A percentile compares a stretch with the other conserved stretches of the same genome.
Conservation (phyloP, 2,797 vertebrate genomes). For the Pseudomugil tenellus region DNA sequence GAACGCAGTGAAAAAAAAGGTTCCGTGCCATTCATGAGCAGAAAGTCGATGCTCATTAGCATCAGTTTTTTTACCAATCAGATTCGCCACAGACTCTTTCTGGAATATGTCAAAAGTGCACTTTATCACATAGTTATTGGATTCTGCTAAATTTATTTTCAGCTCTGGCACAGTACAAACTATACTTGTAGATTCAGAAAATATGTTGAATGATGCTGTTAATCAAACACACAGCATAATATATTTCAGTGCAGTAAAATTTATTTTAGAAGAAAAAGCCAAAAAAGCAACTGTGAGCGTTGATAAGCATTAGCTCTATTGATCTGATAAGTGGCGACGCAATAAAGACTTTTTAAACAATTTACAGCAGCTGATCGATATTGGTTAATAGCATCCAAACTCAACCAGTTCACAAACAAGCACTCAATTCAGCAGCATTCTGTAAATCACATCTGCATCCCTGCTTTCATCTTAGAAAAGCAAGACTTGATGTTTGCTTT, state of each 20-base stretch:
- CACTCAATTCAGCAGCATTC: slow-evolving; percentile 26
- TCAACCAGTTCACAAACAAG: slow-evolving; percentile 19
- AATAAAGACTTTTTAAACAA: slow-evolving; percentile 34
- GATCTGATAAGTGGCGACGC: slow-evolving; percentile 33
- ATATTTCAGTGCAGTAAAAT: slow-evolving; percentile 4
- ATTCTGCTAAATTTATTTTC: slow-evolving; percentile 1
- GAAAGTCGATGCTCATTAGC: slow-evolving; percentile 12
- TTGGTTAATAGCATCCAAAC: slow-evolving; percentile 22
- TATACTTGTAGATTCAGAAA: not conserved
- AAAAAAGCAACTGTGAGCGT: slow-evolving; percentile 1
- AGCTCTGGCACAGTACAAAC: slow-evolving; percentile 9
- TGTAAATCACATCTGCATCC: slow-evolving; percentile 21
- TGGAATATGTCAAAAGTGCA: slow-evolving; percentile 18
- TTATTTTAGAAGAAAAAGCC: not conserved
- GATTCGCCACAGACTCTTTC: slow-evolving; percentile 14
- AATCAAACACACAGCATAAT: not conserved
- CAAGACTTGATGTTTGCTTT: slow-evolving; percentile 29
- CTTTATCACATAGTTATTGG: slow-evolving; percentile 5
- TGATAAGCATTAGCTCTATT: slow-evolving; percentile 24
- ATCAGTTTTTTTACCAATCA: slow-evolving; percentile 6
- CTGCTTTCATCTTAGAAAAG: slow-evolving; percentile 39
- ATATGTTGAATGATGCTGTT: not conserved
- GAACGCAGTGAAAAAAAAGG: too few relatives aligned
- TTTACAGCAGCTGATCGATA: slow-evolving; percentile 16
- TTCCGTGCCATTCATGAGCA: slow-evolving; percentile 19